phyloP scores from a whole-genome alignment of 2,113 vertebrate species.

The Notarius quadriscutis region DNA sequence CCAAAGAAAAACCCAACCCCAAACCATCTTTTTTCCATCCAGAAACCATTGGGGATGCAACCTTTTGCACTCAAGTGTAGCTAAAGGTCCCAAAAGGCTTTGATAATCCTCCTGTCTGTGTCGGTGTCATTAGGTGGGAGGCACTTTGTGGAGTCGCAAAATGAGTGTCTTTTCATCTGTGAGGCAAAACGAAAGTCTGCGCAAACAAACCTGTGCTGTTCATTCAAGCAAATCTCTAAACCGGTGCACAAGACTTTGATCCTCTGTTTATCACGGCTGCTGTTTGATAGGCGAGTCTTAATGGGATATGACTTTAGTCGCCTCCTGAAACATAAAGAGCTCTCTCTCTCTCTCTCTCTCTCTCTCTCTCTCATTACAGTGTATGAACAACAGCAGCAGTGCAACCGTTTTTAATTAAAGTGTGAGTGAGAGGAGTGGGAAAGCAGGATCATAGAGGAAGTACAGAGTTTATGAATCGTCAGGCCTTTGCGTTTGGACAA shows the following conservation, averaged over 20 bases:
- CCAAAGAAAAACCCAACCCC: background rate
- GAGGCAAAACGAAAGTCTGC: conserved; percentile 12
- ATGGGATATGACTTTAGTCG: conserved; percentile 12
- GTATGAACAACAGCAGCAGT: background rate
- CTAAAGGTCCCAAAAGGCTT: background rate
- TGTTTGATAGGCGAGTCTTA: conserved; percentile 33
- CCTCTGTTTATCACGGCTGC: conserved; percentile 39
- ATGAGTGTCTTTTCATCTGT: conserved; percentile 31
- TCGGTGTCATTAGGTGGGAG: conserved; percentile 4
- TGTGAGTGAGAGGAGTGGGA: background rate
- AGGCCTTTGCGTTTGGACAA: background rate
- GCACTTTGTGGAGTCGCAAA: background rate
- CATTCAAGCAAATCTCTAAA: conserved; percentile 35
- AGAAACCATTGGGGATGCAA: background rate
- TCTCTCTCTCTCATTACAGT: background rate
- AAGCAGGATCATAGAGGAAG: background rate
- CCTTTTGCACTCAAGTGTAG: background rate
- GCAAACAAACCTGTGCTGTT: conserved; percentile 39
- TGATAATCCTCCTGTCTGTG: background rate
- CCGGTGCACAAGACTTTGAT: conserved; percentile 44
- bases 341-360: background rate
- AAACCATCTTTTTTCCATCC: background rate
- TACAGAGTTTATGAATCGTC: background rate
- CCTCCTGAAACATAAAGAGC: conserved; percentile 14
- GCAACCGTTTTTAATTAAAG: background rate